Conservation (phyloP, 2,888 invertebrate genomes). For the Sarcophaga subvicina region DNA sequence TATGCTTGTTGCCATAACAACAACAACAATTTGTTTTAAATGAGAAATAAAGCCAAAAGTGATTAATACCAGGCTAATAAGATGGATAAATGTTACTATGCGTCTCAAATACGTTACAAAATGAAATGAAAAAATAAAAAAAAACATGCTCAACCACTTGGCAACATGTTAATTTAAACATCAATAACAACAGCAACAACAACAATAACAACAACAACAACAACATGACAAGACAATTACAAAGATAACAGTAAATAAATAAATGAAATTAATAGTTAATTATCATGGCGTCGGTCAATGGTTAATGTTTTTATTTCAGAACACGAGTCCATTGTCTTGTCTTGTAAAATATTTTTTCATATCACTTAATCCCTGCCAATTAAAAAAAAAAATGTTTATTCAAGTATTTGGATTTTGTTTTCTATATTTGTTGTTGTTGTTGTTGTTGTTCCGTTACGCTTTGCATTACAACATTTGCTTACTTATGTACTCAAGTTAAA, state of each 20-base stretch:
- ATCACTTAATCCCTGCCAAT: conserved; percentile 43
- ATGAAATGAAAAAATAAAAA: not conserved
- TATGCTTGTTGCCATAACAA: not conserved
- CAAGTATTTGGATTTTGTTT: not conserved
- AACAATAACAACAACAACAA: not conserved
- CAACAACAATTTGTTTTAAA: not conserved
- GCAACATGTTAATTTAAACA: conserved; percentile 45
- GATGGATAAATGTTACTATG: conserved; percentile 23
- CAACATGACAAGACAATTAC: not conserved
- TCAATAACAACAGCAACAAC: no score
- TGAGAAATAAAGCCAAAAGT: conserved; percentile 17
- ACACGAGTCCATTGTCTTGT: not conserved
- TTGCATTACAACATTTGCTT: no score
- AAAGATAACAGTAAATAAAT: not conserved
- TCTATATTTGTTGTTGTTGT: no score
- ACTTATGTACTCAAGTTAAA: no score
- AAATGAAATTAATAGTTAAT: conserved; percentile 30
- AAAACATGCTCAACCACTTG: not conserved
- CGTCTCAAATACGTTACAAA: conserved; percentile 9
- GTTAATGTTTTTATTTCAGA: not conserved
- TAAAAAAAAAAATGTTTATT: not conserved
- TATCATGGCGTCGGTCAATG: not conserved
- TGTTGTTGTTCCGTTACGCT: not conserved
- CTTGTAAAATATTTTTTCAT: conserved; percentile 22
- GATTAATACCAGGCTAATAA: conserved; percentile 50